Conservation (phyloP, 2,888 invertebrate species). For the Drosophila hamatofila region DNA sequence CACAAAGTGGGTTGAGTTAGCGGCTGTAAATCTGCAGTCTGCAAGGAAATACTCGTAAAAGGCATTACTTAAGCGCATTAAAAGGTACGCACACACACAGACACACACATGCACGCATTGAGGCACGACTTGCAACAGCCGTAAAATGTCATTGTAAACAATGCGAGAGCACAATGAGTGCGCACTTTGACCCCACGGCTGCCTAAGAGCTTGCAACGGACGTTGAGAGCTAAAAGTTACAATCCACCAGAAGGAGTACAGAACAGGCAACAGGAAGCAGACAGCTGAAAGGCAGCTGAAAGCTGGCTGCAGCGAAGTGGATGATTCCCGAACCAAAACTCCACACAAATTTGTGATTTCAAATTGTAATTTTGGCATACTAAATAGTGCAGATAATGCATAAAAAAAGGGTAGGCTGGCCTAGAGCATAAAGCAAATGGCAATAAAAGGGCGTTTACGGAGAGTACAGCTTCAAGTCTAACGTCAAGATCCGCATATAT, state of each 20-base stretch:
- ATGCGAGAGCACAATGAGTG: constrained; percentile 58
- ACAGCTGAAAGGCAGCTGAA: neutral
- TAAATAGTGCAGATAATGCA: neutral
- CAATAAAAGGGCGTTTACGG: constrained; percentile 2
- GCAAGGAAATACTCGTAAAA: constrained; percentile 67
- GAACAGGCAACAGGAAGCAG: constrained; percentile 4
- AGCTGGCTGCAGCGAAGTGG: neutral
- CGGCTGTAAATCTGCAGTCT: constrained; percentile 68
- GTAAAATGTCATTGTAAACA: constrained; percentile 67
- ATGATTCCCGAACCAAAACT: constrained; percentile 7
- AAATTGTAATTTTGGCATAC: neutral
- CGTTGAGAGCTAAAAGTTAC: constrained; percentile 11
- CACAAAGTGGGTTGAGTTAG: constrained; percentile 56
- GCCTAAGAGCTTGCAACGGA: constrained; percentile 30
- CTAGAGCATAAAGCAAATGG: constrained; percentile 7
- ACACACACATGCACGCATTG: constrained; percentile 19
- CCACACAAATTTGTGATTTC: neutral
- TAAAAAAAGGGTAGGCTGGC: too few species aligned
- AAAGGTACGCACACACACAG: constrained; percentile 43
- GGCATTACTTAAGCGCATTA: constrained; percentile 66
- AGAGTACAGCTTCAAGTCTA: constrained; percentile 50
- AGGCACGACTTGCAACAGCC: constrained; percentile 59
- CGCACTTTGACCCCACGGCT: constrained; percentile 48
- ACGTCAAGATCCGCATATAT: constrained; percentile 14
- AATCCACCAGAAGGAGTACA: neutral